Conservation (phyloP, 2,888 invertebrate species). For the Amphipoea oculea region DNA sequence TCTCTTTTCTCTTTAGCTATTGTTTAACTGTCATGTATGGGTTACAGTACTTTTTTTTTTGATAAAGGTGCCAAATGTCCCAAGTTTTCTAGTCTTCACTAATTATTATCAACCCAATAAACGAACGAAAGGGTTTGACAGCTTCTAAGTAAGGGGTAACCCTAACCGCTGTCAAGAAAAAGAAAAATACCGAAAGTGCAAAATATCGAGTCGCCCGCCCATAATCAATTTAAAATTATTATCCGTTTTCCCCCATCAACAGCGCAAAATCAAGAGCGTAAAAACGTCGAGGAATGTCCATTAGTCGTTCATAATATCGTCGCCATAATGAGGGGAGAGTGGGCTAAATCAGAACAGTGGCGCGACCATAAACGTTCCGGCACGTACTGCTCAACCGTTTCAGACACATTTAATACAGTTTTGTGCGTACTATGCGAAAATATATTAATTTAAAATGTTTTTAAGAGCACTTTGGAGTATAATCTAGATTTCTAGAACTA, state of each 20-base stretch:
- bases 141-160: slow-evolving; percentile 26
- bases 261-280: slow-evolving; percentile 79
- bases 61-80: not conserved
- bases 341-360: slow-evolving; percentile 78
- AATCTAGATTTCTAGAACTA: slow-evolving; percentile 15
- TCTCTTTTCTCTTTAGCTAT: not conserved
- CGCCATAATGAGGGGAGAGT: slow-evolving; percentile 82
- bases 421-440: slow-evolving; percentile 45
- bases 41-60: not conserved
- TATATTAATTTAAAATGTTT: slow-evolving; percentile 51
- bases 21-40: not conserved
- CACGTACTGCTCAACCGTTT: slow-evolving; percentile 76
- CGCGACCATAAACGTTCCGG: slow-evolving; percentile 75
- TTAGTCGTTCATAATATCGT: slow-evolving; percentile 83
- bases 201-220: slow-evolving; percentile 59
- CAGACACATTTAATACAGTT: slow-evolving; percentile 60
- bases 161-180: slow-evolving; percentile 46
- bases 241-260: slow-evolving; percentile 76
- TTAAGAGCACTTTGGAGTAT: not conserved
- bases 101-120: slow-evolving; percentile 34
- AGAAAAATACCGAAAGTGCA: slow-evolving; percentile 40
- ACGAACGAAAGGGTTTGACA: slow-evolving; percentile 44
- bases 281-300: slow-evolving; percentile 82
- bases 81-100: not conserved
- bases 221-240: slow-evolving; percentile 79